phyloP scores from a whole-genome alignment of 1,140 invertebrate species.

The Rhopalosiphum padi region DNA sequence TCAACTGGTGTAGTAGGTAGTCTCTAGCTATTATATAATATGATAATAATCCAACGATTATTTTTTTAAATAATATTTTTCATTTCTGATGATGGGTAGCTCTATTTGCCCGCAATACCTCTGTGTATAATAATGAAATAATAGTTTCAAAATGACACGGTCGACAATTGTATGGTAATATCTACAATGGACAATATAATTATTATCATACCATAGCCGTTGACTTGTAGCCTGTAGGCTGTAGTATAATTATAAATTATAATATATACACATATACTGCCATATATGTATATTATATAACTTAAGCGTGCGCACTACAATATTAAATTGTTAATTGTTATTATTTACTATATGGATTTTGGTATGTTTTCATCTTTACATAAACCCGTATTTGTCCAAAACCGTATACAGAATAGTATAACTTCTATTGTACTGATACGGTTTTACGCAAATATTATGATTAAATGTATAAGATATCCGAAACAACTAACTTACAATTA shows the following conservation, averaged over 20 bases:
- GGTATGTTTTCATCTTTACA: not conserved
- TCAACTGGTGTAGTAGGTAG: not conserved
- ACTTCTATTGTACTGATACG: not conserved
- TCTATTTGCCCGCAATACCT: not conserved
- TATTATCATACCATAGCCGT: not conserved
- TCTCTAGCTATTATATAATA: not conserved
- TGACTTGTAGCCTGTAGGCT: not conserved
- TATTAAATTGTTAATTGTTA: constrained; percentile 17
- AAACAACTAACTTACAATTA: not conserved
- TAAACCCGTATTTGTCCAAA: not conserved
- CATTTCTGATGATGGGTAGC: not conserved
- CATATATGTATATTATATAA: not conserved
- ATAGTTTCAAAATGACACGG: not conserved
- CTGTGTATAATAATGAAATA: not conserved
- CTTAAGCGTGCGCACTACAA: not conserved
- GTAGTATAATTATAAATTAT: not conserved
- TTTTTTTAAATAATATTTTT: not conserved
- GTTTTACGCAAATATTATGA: not conserved
- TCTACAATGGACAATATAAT: not conserved
- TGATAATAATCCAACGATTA: not conserved
- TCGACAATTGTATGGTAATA: constrained; percentile 2
- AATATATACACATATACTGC: not conserved
- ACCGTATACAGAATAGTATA: constrained; percentile 5
- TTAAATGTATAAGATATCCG: not conserved
- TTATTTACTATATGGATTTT: constrained; percentile 13